Evolutionary conservation across 2,113 vertebrate species (phyloP), one percentile per base, ranked within the genome.

Genomic region (Noturus placidus): DNA sequence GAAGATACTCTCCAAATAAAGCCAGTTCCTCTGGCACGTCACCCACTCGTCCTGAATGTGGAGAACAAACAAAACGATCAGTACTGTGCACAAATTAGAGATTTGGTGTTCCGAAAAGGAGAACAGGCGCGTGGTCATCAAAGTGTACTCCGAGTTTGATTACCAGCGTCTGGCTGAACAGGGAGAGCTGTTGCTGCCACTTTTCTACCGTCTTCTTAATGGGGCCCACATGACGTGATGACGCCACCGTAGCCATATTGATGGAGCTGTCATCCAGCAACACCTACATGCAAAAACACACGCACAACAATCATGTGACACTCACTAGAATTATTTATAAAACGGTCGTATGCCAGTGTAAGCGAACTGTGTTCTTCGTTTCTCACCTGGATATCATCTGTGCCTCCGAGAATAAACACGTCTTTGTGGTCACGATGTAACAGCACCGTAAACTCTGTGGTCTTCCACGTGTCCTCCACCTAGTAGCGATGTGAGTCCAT

Each of bases 1-100:
- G 87, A 97, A 97, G 91, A 97, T 96, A 87, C 96, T 96, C 92
- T 96, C 96, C 15, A 97, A 92, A 82, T 96, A 97, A 0, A 97
- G 92, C 95, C 95, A 97, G 89, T 95, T 97, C 87, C 95, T 95
- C 91, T 97, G 96, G 85, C 96, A 96, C 4, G 70, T 96, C 83
- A 97, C 87, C 96, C 96, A 97, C 87, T 97, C 95, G 4, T 97
- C 96, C 96, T 96, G 87, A 27, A 85, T 65, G 15, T 22, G 83
- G 7, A 86, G 80, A 86, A 50, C 6, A 6, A 46, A 46, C 42
- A 6, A 5, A 46, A 46, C 6, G 42, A 46, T 46, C 42, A 46
- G 42, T 0, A 46, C 42, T 46, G 42, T 6, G 42, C 25, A 63
- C 11, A 27, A 65, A 65, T 11, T 69, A 33, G 5, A 13, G 70